A percentile compares a stretch with the other conserved stretches of the same genome.
Evolutionary conservation across 2,113 vertebrate species (phyloP).

Genomic region (Cyanoramphus novaezelandiae): DNA sequence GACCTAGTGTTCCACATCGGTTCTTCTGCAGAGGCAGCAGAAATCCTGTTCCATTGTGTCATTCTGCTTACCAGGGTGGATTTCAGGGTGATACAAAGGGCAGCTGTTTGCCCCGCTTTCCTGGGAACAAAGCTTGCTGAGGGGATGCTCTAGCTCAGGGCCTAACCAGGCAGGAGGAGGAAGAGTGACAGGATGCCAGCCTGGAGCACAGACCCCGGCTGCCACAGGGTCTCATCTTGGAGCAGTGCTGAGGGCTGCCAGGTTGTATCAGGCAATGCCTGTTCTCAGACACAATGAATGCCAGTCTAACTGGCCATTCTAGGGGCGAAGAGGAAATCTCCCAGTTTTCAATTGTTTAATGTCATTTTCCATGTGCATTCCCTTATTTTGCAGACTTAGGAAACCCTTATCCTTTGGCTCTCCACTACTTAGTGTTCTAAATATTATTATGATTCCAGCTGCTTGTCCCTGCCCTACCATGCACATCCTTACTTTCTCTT

Average conservation of each 20-base stretch:
- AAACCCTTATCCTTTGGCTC: background rate
- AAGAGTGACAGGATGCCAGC: background rate
- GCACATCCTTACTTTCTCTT: background rate
- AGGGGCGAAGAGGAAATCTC: background rate
- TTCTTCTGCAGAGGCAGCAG: background rate
- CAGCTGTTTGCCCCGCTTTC: background rate
- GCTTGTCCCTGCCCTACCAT: background rate
- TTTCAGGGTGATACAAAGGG: background rate
- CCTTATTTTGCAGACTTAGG: background rate
- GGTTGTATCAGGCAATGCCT: background rate
- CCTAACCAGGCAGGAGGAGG: background rate
- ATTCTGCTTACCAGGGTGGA: background rate
- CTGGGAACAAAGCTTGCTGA: too few species aligned
- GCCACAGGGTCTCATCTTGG: background rate
- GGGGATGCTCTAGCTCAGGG: background rate
- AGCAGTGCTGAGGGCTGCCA: background rate
- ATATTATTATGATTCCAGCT: background rate
- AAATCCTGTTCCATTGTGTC: background rate
- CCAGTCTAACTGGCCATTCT: background rate
- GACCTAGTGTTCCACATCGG: background rate
- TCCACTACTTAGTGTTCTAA: background rate
- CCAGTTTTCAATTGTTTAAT: background rate
- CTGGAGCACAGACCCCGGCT: accelerated
- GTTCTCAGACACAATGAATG: background rate
- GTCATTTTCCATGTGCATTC: background rate